phyloP scores from a whole-genome alignment of 2,888 invertebrate species.

The Protodeltote pygarga region DNA sequence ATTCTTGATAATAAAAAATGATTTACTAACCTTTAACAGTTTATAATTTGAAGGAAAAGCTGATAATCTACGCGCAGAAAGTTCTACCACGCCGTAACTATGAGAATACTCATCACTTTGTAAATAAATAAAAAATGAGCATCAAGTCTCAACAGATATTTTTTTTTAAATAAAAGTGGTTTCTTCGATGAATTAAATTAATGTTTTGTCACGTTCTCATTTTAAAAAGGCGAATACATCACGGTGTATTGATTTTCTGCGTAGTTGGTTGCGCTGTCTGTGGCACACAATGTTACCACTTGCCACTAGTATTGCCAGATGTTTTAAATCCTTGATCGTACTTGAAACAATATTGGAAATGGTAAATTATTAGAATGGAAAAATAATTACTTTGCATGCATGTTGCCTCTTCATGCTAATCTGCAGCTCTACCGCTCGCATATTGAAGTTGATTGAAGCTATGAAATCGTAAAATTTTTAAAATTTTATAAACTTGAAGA shows the following conservation, averaged over 20 bases:
- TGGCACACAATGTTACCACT: conserved; percentile 26
- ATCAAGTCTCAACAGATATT: conserved; percentile 82
- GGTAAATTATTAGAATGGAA: too few relatives aligned
- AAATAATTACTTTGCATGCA: too few relatives aligned
- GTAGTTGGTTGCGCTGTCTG: conserved; percentile 53
- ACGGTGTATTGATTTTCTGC: conserved; percentile 85
- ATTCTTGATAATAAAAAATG: conserved; percentile 36
- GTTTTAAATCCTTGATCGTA: too few relatives aligned
- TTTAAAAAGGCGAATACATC: conserved; percentile 85
- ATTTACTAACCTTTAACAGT: conserved; percentile 80
- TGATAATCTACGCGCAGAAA: conserved; percentile 80
- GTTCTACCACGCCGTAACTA: conserved; percentile 86
- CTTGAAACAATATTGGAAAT: too few relatives aligned
- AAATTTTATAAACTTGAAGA: too few relatives aligned
- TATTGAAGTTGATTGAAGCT: too few relatives aligned
- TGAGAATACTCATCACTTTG: conserved; percentile 85
- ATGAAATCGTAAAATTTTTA: too few relatives aligned
- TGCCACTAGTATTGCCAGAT: background rate
- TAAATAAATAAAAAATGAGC: conserved; percentile 87
- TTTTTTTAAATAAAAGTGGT: conserved; percentile 82
- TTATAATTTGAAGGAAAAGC: conserved; percentile 78
- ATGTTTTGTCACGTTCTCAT: conserved; percentile 86
- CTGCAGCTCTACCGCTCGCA: too few relatives aligned
- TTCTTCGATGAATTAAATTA: conserved; percentile 80
- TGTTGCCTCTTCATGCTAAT: too few relatives aligned